Evolutionary conservation across 1,140 invertebrate species (phyloP).

Genomic region (Gryon sp.): DNA sequence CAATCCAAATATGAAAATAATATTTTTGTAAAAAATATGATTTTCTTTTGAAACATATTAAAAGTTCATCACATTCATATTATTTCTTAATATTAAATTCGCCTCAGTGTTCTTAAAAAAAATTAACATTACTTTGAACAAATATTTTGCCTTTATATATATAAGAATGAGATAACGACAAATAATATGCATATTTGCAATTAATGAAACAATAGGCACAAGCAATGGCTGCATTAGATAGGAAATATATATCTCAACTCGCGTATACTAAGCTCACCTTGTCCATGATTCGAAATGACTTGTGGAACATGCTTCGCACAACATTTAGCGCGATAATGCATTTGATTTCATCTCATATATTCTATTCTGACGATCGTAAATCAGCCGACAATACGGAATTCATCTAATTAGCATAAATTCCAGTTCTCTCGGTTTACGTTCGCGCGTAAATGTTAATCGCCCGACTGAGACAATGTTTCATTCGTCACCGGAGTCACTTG

Average conservation of each 20-base stretch:
- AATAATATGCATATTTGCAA: slow-evolving; percentile 14
- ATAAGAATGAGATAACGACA: neutral
- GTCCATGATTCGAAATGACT: slow-evolving; percentile 45
- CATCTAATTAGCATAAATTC: slow-evolving; percentile 65
- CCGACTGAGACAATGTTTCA: slow-evolving; percentile 56
- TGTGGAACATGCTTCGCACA: slow-evolving; percentile 39
- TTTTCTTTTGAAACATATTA: no score
- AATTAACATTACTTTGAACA: no score
- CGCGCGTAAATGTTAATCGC: slow-evolving; percentile 53
- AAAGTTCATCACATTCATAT: no score
- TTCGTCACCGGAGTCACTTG: slow-evolving; percentile 48
- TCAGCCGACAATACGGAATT: slow-evolving; percentile 62
- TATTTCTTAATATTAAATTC: no score
- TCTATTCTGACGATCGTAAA: slow-evolving; percentile 42
- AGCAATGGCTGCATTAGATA: slow-evolving; percentile 7
- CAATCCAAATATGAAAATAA: no score
- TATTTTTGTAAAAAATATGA: no score
- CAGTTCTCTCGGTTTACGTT: slow-evolving; percentile 48
- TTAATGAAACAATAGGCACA: slow-evolving; percentile 19
- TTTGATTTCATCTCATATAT: slow-evolving; percentile 54
- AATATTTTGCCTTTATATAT: no score
- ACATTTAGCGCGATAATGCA: slow-evolving; percentile 53
- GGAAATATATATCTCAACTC: slow-evolving; percentile 42
- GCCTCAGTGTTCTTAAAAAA: no score
- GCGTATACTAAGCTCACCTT: slow-evolving; percentile 28